Evolutionary conservation across 1,140 invertebrate species (phyloP).

Genomic region (Sinella curviseta): DNA sequence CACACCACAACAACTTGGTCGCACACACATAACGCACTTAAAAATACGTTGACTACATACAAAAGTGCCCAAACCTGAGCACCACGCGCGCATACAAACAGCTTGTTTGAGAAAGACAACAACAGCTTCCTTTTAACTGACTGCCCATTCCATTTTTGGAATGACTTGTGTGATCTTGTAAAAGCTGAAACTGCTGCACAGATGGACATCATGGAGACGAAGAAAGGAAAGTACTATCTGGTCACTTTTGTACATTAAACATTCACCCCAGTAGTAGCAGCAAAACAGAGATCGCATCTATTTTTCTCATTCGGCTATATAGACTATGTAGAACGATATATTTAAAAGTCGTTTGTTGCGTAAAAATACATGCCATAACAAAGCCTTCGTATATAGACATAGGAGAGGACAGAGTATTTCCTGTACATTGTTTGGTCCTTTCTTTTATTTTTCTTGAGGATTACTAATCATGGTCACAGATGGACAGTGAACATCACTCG

Average conservation of each 20-base stretch:
- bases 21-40: not conserved
- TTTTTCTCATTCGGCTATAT: not conserved
- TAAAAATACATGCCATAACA: no score
- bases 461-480: constrained; percentile 24
- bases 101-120: not conserved
- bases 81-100: constrained; percentile 10
- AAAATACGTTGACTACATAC: no score
- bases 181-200: not conserved
- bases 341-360: not conserved
- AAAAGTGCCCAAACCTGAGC: no score
- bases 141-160: not conserved
- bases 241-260: not conserved
- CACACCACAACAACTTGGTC: not conserved
- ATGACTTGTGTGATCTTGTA: not conserved
- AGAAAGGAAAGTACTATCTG: not conserved
- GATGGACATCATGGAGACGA: constrained; percentile 7
- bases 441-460: not conserved
- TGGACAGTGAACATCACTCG: constrained; percentile 17
- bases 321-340: no score
- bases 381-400: no score
- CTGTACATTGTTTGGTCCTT: not conserved
- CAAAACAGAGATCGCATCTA: not conserved
- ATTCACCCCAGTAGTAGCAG: not conserved
- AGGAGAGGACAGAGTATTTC: not conserved
- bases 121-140: not conserved